Conservation (phyloP, 1,140 invertebrate genomes). For the Hydropsyche tenuis region DNA sequence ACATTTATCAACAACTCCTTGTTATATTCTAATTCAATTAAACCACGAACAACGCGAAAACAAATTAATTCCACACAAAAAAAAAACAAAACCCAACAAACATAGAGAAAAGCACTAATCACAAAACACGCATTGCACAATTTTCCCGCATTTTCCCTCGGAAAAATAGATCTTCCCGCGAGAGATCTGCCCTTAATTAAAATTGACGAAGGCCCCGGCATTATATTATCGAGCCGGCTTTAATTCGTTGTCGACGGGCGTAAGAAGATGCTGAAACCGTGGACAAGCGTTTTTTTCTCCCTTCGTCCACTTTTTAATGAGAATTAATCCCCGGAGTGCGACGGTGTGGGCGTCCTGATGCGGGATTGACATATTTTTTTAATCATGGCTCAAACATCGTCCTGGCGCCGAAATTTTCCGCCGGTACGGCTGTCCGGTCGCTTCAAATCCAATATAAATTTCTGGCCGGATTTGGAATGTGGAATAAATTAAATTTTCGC, state of each 20-base stretch:
- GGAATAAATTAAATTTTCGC: conserved; percentile 43
- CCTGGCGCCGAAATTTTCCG: conserved; percentile 2
- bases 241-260: conserved; percentile 20
- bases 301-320: conserved; percentile 33
- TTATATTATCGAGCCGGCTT: conserved; percentile 29
- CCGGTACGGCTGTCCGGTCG: conserved; percentile 17
- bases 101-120: too few relatives aligned
- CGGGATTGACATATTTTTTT: conserved; percentile 46
- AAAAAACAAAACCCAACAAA: too few relatives aligned
- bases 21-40: too few relatives aligned
- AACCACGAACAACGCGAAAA: too few relatives aligned
- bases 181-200: conserved; percentile 27
- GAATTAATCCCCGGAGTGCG: conserved; percentile 31
- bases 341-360: conserved; percentile 32
- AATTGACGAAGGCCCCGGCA: conserved; percentile 32
- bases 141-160: not conserved
- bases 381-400: conserved; percentile 37
- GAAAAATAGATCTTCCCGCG: conserved; percentile 22
- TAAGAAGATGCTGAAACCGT: conserved; percentile 19
- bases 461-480: conserved; percentile 21
- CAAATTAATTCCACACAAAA: too few relatives aligned
- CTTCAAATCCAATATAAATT: conserved; percentile 42
- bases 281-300: not conserved
- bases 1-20: too few relatives aligned
- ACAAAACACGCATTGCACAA: not conserved